phyloP scores from a whole-genome alignment of 2,797 vertebrate species.

The Alcedo quadribrachys region DNA sequence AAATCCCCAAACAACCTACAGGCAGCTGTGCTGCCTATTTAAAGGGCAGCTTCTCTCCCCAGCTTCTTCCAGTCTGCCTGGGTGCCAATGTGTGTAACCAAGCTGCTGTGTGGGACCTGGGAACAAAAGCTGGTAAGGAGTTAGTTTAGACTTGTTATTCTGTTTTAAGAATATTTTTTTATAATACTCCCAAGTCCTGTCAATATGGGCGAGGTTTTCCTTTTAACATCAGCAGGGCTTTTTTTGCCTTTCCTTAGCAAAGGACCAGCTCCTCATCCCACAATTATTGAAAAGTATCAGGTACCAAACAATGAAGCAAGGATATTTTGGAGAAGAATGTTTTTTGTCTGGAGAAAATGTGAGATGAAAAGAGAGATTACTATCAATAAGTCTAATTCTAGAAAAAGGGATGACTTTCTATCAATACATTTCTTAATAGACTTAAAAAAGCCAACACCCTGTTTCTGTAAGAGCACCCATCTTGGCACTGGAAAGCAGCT shows the following conservation, averaged over 20 bases:
- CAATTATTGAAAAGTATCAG: neutral
- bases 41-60: neutral
- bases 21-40: neutral
- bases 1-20: neutral
- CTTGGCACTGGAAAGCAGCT: neutral
- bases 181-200: neutral
- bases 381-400: slow-evolving; percentile 4
- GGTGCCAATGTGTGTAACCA: rapidly evolving
- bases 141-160: neutral
- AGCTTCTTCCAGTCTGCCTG: neutral
- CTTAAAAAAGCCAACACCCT: neutral
- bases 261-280: neutral
- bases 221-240: neutral
- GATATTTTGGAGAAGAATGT: neutral
- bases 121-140: neutral
- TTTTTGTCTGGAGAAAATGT: neutral
- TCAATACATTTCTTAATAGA: neutral
- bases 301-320: neutral
- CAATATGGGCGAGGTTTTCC: neutral
- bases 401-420: neutral
- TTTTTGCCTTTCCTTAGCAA: neutral
- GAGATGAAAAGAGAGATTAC: slow-evolving; percentile 7
- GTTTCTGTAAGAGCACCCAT: neutral
- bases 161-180: neutral
- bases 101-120: neutral